Conservation (phyloP, 2,113 vertebrate genomes). For the Trinectes maculatus region DNA sequence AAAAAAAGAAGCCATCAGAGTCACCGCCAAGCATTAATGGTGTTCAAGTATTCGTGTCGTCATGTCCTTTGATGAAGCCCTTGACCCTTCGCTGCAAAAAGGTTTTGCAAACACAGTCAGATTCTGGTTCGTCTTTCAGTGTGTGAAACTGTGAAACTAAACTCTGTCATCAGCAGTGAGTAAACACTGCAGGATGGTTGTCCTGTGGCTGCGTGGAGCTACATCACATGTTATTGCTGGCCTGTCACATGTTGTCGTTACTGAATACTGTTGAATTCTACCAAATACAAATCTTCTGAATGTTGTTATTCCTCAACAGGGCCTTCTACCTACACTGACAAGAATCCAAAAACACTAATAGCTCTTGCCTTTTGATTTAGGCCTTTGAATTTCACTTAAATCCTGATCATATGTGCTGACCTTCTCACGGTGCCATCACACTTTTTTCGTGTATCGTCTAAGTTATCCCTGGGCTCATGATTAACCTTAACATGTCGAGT, state of each 20-base stretch:
- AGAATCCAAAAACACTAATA: slow-evolving; percentile 18
- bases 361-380: slow-evolving; percentile 44
- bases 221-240: slow-evolving; percentile 34
- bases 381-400: slow-evolving; percentile 24
- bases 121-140: slow-evolving; percentile 27
- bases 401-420: background rate
- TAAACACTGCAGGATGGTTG: slow-evolving; percentile 1
- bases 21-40: slow-evolving; percentile 64
- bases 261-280: slow-evolving; percentile 38
- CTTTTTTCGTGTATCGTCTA: slow-evolving; percentile 2
- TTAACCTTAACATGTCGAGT: slow-evolving; percentile 19
- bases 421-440: background rate
- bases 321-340: slow-evolving; percentile 30
- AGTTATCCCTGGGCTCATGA: slow-evolving; percentile 30
- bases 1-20: slow-evolving; percentile 69
- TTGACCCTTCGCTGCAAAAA: slow-evolving; percentile 31
- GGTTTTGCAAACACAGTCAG: background rate
- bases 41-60: slow-evolving; percentile 38
- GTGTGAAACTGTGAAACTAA: slow-evolving; percentile 11
- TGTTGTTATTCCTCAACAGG: slow-evolving; percentile 55
- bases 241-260: slow-evolving; percentile 55
- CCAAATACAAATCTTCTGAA: slow-evolving; percentile 68
- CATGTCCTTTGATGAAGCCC: slow-evolving; percentile 13
- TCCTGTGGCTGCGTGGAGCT: background rate
- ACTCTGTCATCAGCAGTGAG: slow-evolving; percentile 27